Evolutionary conservation across 2,113 vertebrate species (phyloP).

Genomic region (Hyperopisus bebe): DNA sequence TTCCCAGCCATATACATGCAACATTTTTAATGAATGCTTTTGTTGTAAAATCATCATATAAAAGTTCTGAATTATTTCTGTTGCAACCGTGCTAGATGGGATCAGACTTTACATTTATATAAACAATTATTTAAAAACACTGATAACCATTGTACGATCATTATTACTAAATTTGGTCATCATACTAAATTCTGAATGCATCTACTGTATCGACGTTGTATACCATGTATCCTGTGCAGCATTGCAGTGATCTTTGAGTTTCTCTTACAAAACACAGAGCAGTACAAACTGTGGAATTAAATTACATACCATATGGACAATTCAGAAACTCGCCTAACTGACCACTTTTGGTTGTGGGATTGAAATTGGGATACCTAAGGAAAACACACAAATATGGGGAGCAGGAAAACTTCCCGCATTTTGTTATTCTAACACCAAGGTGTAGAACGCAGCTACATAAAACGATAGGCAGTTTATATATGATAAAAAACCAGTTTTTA

Average conservation of each 20-base stretch:
- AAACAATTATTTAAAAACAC: background rate
- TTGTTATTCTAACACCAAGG: background rate
- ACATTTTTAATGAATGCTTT: background rate
- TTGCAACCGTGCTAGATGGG: background rate
- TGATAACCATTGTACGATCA: background rate
- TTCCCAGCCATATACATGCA: background rate
- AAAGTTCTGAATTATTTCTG: background rate
- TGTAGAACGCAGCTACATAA: background rate
- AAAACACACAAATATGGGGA: background rate
- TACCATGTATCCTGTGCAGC: background rate
- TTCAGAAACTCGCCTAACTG: background rate
- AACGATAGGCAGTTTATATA: background rate
- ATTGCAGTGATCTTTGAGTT: background rate
- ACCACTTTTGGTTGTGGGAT: background rate
- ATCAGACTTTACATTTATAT: background rate
- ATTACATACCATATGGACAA: background rate
- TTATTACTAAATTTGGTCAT: no score
- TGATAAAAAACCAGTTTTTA: background rate
- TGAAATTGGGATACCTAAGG: background rate
- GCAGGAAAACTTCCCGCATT: background rate
- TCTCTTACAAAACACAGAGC: background rate
- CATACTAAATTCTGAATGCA: no score
- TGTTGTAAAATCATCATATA: background rate
- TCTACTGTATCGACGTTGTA: background rate
- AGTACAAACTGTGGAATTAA: background rate